A percentile compares a stretch with the other conserved stretches of the same genome.
phyloP scores from a whole-genome alignment of 2,113 vertebrate genomes.

The Prionailurus bengalensis region DNA sequence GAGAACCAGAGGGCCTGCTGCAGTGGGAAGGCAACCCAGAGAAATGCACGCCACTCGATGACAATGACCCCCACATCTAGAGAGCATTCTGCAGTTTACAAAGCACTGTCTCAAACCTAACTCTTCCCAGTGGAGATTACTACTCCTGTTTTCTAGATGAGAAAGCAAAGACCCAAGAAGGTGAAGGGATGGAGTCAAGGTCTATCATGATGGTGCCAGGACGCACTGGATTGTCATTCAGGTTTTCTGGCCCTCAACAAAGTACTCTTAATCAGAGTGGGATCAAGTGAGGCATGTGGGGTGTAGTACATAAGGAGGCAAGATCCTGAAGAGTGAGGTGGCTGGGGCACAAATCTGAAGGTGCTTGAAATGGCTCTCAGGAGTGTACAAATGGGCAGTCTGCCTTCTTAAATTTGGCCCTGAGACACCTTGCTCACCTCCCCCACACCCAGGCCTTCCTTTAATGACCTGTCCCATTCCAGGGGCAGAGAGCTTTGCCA shows the following conservation, averaged over 20 bases:
- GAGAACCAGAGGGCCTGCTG: not conserved
- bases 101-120: not conserved
- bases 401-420: not conserved
- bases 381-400: fast-evolving
- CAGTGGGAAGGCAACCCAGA: not conserved
- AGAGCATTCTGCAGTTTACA: not conserved
- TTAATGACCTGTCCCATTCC: not conserved
- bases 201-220: not conserved
- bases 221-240: not conserved
- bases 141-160: not conserved
- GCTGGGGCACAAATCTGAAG: not conserved
- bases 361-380: fast-evolving
- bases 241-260: not conserved
- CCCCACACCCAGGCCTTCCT: not conserved
- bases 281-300: not conserved
- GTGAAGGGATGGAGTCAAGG: not conserved
- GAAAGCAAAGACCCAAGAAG: not conserved
- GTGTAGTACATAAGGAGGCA: not conserved
- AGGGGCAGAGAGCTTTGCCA: not conserved
- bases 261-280: not conserved
- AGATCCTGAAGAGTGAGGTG: not conserved
- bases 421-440: too few relatives aligned
- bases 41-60: not conserved
- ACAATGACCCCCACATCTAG: not conserved
- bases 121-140: not conserved